A percentile compares a stretch with the other conserved stretches of the same genome.
Evolutionary conservation across 2,797 vertebrate species (phyloP).

Genomic region (Rhinogobio ventralis): DNA sequence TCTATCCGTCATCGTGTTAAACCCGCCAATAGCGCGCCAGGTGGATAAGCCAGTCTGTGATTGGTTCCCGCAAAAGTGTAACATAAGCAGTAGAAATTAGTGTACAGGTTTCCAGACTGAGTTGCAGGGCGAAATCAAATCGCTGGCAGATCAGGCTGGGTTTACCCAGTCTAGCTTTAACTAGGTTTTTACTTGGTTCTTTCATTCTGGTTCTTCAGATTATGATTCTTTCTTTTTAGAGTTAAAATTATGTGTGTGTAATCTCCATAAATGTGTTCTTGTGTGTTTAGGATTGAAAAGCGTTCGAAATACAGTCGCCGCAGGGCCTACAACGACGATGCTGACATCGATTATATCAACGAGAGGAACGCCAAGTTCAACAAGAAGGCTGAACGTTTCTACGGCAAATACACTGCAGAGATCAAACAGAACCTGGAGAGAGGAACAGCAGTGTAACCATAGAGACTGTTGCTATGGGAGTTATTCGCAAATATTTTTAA

Average conservation of each 20-base stretch:
- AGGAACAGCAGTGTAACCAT: constrained; percentile 89
- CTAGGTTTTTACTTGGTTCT: not conserved
- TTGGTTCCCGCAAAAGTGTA: no score
- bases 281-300: constrained; percentile 88
- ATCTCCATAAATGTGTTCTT: not conserved
- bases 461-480: not conserved
- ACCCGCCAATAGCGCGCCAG: no score
- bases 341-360: constrained; percentile 98
- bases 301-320: constrained; percentile 93
- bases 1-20: no score
- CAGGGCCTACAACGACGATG: constrained; percentile 93
- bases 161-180: no score
- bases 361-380: constrained; percentile 99
- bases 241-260: not conserved
- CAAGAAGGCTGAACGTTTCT: constrained; percentile 97
- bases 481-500: not conserved
- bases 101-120: no score
- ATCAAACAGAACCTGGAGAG: constrained; percentile 98
- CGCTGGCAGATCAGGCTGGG: no score
- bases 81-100: no score
- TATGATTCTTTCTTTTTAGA: not conserved
- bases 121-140: no score
- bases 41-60: no score
- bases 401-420: constrained; percentile 96
- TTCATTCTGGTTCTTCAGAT: not conserved